Conservation (phyloP, 2,113 vertebrate genomes). For the Setophaga kirtlandii region DNA sequence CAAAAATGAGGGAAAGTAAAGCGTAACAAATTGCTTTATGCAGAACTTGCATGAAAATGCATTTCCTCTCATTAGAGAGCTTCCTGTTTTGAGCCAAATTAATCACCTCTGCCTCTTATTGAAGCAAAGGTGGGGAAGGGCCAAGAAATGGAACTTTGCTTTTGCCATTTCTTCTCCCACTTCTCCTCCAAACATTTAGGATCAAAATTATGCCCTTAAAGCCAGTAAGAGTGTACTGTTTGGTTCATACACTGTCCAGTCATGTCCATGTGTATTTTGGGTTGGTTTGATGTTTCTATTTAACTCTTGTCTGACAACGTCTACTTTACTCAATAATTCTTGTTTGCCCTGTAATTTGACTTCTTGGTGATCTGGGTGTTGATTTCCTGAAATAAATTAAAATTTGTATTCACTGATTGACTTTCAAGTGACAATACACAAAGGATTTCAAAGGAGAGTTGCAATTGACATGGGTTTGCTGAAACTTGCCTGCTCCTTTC, state of each 20-base stretch:
- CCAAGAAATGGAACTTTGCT: neutral
- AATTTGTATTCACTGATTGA: neutral
- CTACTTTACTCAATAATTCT: neutral
- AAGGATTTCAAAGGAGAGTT: neutral
- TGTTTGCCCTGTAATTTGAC: neutral
- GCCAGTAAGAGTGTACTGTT: neutral
- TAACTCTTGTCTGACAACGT: neutral
- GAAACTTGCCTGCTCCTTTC: neutral
- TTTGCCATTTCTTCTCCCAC: accelerated
- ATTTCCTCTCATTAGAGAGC: neutral
- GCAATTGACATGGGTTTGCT: neutral
- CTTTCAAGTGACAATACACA: neutral
- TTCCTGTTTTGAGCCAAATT: neutral
- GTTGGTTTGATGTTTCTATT: neutral
- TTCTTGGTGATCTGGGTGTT: neutral
- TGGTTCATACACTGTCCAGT: neutral
- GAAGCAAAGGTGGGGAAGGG: neutral
- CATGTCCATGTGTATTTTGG: accelerated
- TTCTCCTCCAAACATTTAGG: neutral
- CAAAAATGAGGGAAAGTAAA: neutral
- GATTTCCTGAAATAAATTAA: neutral
- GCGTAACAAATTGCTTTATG: neutral
- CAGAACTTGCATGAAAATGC: neutral
- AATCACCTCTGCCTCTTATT: neutral
- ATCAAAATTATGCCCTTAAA: neutral